Evolutionary conservation across 2,797 vertebrate genomes (phyloP).

Genomic region (Dromococcyx pavoninus): DNA sequence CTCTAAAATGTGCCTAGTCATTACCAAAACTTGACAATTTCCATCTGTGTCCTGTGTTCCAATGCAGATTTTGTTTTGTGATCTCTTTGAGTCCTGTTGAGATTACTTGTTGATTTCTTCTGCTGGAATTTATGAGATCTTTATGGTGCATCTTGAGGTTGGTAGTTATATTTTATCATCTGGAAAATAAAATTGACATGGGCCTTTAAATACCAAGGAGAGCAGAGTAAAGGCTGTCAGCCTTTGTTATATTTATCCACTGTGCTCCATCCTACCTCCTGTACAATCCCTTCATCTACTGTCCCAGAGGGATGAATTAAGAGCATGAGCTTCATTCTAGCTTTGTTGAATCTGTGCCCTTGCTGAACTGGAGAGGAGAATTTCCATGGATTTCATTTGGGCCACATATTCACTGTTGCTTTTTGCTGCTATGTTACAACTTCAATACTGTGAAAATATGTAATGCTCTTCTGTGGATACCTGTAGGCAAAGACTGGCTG

Average conservation of each 20-base stretch:
- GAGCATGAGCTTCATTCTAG: not conserved
- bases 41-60: not conserved
- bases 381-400: not conserved
- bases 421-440: not conserved
- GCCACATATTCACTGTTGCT: not conserved
- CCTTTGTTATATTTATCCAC: not conserved
- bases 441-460: not conserved
- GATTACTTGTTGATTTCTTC: not conserved
- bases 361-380: not conserved
- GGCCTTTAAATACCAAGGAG: conserved; percentile 35
- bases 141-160: not conserved
- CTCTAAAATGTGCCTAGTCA: not conserved
- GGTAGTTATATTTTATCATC: conserved; percentile 8
- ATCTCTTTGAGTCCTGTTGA: not conserved
- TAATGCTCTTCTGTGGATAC: not conserved
- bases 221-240: conserved; percentile 5
- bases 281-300: not conserved
- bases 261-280: not conserved
- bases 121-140: not conserved
- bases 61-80: not conserved
- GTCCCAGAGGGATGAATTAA: conserved; percentile 6
- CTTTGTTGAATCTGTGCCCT: not conserved
- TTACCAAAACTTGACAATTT: not conserved
- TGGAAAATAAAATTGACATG: conserved; percentile 36
- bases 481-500: not conserved